phyloP scores from a whole-genome alignment of 2,888 invertebrate species.

The Pollenia angustigena region DNA sequence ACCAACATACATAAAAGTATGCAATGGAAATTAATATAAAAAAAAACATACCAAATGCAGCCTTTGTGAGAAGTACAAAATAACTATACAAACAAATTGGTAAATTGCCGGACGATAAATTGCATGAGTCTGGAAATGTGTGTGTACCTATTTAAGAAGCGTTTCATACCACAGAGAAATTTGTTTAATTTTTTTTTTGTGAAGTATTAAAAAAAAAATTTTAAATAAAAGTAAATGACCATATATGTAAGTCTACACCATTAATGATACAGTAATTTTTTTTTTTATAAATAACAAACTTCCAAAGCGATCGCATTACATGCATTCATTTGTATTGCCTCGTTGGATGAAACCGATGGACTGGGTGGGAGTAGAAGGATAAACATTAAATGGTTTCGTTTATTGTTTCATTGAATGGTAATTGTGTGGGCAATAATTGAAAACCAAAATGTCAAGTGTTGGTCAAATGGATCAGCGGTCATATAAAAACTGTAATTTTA shows the following conservation, averaged over 20 bases:
- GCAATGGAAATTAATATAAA: conserved; percentile 38
- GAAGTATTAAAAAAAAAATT: neutral
- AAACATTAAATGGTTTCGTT: conserved; percentile 35
- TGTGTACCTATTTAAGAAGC: conserved; percentile 20
- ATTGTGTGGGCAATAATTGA: conserved; percentile 78
- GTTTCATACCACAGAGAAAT: neutral
- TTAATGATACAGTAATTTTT: conserved; percentile 10
- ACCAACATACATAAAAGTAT: conserved; percentile 48
- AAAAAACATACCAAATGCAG: conserved; percentile 11
- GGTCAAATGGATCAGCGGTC: conserved; percentile 71
- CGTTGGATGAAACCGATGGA: neutral
- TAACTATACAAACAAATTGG: conserved; percentile 54
- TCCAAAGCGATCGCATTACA: conserved; percentile 25
- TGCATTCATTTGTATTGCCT: conserved; percentile 38
- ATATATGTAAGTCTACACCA: neutral
- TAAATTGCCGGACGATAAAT: conserved; percentile 62
- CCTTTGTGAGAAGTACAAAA: conserved; percentile 7
- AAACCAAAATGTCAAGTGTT: conserved; percentile 74
- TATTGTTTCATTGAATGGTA: conserved; percentile 73
- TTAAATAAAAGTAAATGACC: conserved; percentile 30
- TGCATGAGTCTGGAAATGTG: conserved; percentile 8
- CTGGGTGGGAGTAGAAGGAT: neutral
- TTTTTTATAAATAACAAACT: conserved; percentile 1
- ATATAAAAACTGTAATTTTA: conserved; percentile 64
- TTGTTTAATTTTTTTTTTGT: neutral